phyloP scores from a whole-genome alignment of 2,797 vertebrate species.

The Tragopan temminckii region DNA sequence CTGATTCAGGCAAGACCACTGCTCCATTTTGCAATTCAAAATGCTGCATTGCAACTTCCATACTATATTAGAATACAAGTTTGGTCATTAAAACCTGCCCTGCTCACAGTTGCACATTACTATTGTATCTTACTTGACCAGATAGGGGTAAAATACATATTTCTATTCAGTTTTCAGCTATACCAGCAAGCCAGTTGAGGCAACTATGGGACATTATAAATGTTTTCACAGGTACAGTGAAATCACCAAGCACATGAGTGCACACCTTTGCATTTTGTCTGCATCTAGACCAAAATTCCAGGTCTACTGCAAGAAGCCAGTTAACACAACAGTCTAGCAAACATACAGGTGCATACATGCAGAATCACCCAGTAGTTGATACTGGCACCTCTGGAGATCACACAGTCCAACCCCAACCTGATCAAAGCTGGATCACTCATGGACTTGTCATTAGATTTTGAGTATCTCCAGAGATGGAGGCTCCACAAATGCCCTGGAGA shows the following conservation, averaged over 20 bases:
- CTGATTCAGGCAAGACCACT: neutral
- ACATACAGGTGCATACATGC: neutral
- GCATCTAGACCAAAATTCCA: neutral
- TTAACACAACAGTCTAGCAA: neutral
- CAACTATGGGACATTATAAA: neutral
- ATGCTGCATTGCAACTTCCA: neutral
- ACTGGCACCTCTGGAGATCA: neutral
- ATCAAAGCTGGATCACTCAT: neutral
- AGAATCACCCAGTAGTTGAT: neutral
- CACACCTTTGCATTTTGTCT: neutral
- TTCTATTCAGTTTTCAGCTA: neutral
- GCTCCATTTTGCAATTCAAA: neutral
- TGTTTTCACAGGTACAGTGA: neutral
- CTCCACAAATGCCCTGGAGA: neutral
- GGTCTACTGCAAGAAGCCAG: neutral
- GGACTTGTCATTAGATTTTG: rapidly evolving
- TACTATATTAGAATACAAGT: neutral
- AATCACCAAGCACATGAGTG: rapidly evolving
- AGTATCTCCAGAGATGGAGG: neutral
- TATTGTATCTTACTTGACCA: neutral
- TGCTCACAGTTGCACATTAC: neutral
- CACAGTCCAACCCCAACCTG: neutral
- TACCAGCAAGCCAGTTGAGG: neutral
- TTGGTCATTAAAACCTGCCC: neutral
- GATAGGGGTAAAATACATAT: neutral